phyloP scores from a whole-genome alignment of 2,888 invertebrate genomes.

The Eilema sororculum region DNA sequence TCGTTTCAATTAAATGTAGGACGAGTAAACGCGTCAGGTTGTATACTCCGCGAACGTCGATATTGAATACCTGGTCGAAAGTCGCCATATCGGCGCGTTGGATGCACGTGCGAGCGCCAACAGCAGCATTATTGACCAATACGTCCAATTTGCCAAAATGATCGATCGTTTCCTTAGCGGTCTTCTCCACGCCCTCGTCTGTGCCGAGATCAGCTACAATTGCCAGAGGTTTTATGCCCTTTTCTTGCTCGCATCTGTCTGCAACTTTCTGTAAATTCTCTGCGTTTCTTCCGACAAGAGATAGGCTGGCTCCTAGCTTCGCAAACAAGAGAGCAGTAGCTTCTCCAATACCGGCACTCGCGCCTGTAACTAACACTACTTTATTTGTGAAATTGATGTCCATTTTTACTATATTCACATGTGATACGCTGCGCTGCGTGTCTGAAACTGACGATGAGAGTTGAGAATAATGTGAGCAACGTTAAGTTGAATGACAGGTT shows the following conservation, averaged over 20 bases:
- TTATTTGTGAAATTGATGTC: slow-evolving; percentile 48
- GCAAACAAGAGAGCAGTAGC: slow-evolving; percentile 57
- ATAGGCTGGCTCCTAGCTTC: slow-evolving; percentile 52
- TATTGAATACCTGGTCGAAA: slow-evolving; percentile 82
- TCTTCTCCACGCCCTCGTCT: slow-evolving; percentile 41
- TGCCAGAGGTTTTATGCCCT: slow-evolving; percentile 45
- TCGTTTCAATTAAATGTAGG: slow-evolving; percentile 87
- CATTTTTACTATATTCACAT: slow-evolving; percentile 7
- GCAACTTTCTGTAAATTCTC: slow-evolving; percentile 49
- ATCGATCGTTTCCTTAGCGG: slow-evolving; percentile 54
- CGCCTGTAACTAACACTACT: slow-evolving; percentile 61
- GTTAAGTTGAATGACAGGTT: too few species aligned
- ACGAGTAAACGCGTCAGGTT: slow-evolving; percentile 89
- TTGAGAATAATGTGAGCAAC: too few species aligned
- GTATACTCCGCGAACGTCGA: slow-evolving; percentile 88
- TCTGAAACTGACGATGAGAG: neutral
- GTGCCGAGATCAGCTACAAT: slow-evolving; percentile 54
- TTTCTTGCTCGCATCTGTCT: slow-evolving; percentile 44
- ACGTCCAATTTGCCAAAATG: slow-evolving; percentile 53
- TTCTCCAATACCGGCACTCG: slow-evolving; percentile 61
- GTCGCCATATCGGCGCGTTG: slow-evolving; percentile 52
- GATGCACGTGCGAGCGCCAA: slow-evolving; percentile 71
- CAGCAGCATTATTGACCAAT: slow-evolving; percentile 84
- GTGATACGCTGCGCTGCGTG: neutral
- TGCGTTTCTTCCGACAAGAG: slow-evolving; percentile 55